Evolutionary conservation across 2,888 invertebrate genomes (phyloP).

Genomic region (Scaeva pyrastri): DNA sequence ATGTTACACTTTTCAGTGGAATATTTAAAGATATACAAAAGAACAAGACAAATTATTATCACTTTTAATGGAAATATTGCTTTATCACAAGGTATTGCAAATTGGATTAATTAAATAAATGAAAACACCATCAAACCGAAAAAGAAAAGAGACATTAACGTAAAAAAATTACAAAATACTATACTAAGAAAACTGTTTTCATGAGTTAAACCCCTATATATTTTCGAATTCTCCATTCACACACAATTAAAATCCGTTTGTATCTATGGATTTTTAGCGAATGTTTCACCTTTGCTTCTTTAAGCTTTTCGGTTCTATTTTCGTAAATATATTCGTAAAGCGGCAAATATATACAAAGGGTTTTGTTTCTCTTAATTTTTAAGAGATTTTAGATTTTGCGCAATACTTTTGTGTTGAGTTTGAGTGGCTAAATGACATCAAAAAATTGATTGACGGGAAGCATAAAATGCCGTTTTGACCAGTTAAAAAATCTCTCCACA

Average conservation of each 20-base stretch:
- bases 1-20: slow-evolving; percentile 35
- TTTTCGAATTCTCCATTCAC: slow-evolving; percentile 48
- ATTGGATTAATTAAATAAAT: neutral
- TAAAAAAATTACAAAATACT: slow-evolving; percentile 14
- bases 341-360: slow-evolving; percentile 30
- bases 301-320: slow-evolving; percentile 54
- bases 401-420: slow-evolving; percentile 16
- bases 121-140: neutral
- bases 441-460: neutral
- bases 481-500: too few species aligned
- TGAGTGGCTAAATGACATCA: neutral
- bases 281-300: slow-evolving; percentile 12
- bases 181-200: slow-evolving; percentile 31
- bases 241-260: slow-evolving; percentile 49
- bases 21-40: slow-evolving; percentile 13
- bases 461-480: neutral
- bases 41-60: slow-evolving; percentile 30
- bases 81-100: slow-evolving; percentile 46
- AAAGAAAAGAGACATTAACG: neutral
- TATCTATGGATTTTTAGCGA: slow-evolving; percentile 59
- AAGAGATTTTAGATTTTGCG: slow-evolving; percentile 51
- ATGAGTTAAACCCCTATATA: slow-evolving; percentile 9
- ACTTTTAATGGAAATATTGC: slow-evolving; percentile 28
- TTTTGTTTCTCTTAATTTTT: slow-evolving; percentile 44
- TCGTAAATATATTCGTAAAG: slow-evolving; percentile 30